Base-by-base conservation (phyloP, 2,888 invertebrate genomes). In the Lepas anatifera region DNA sequence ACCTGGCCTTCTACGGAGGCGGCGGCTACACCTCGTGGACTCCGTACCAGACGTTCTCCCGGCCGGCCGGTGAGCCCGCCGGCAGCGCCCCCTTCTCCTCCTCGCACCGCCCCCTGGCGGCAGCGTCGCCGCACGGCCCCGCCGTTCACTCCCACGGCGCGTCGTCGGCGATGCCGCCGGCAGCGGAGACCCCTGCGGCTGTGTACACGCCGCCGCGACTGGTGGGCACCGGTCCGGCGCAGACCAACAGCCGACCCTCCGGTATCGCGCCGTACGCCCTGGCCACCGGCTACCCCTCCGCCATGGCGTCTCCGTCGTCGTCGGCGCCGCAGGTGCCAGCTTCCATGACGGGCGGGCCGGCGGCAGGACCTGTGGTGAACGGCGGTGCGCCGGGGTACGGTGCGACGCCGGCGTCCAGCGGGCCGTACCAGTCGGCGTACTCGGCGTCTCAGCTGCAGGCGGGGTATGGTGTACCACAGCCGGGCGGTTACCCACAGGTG, bases 1-100 rank as follows among this genome's bases (percentile, higher is more conserved):
- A 64, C 39, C 64, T 64, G 64, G n/a, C 37, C 37, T 39, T 25
- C 39, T 64, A 39, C 37, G 64, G 64, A n/a, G 64, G 64, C 64
- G 64, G 64, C 13, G 39, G 37, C 25, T 39, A 39, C 37, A 39
- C 64, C 37, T 37, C 37, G 13, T 64, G 64, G 64, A 64, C 64
- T n/a, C 35, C 64, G 11, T 39, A 64, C 39, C 35, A 39, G 25
- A 39, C 64, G 37, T n/a, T 39, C 37, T 37, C 64, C 8, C 64
- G 64, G n/a, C 64, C 64, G n/a, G 11, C 25, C 32, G 58, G 32
- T 22, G 58, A 58, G 32, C 18, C 32, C 32, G 58, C 6, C 58
- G n/a, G 29, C 58, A 32, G 32, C 16, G 2, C 18, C 32, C 3
- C 32, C 6, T 18, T 7, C 18, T 32, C 7, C 6, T 48, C 18